Percentiles rank a stretch among this genome's conserved stretches.
phyloP scores from a whole-genome alignment of 2,113 vertebrate genomes.

The Dipodomys merriami region DNA sequence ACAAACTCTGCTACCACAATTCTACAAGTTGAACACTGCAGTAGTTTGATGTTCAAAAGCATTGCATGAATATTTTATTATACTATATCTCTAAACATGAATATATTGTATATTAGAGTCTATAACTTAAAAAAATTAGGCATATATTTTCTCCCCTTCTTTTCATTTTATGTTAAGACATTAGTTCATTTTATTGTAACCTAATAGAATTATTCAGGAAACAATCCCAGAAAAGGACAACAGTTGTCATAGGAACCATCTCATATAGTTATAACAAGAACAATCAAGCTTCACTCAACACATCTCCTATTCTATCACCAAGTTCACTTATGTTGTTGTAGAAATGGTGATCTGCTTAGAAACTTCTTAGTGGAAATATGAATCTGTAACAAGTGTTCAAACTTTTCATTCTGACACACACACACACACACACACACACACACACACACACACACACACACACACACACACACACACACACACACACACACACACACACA shows the following conservation, averaged over 20 bases:
- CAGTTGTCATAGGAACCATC: background rate
- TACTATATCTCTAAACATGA: background rate
- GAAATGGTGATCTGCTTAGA: background rate
- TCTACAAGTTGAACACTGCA: background rate
- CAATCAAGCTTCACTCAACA: fast-evolving
- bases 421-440: too few species aligned
- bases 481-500: too few species aligned
- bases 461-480: too few species aligned
- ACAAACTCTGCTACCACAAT: background rate
- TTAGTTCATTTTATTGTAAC: background rate
- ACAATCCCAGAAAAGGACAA: background rate
- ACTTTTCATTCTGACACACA: too few species aligned
- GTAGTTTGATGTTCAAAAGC: background rate
- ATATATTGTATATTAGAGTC: background rate
- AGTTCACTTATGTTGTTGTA: background rate
- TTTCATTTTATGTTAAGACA: background rate
- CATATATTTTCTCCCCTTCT: background rate
- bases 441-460: too few species aligned
- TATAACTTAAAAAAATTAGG: background rate
- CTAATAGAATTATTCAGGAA: background rate
- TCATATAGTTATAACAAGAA: background rate
- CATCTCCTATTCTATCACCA: background rate
- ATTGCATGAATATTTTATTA: background rate
- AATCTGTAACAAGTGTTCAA: background rate
- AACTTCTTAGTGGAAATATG: background rate